phyloP scores from a whole-genome alignment of 2,888 invertebrate genomes.

The Dinocampus coccinellae region DNA sequence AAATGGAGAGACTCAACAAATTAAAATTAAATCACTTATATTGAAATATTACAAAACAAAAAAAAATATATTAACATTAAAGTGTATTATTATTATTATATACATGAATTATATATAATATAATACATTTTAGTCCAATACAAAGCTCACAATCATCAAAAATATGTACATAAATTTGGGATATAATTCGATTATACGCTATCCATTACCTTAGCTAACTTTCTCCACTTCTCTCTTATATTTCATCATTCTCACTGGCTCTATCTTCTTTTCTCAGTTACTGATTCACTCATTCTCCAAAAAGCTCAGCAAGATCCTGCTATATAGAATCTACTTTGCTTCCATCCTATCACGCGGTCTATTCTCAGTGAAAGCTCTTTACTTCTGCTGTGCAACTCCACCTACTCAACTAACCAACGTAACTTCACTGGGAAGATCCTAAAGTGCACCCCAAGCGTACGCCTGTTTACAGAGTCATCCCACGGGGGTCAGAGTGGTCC shows the following conservation, averaged over 20 bases:
- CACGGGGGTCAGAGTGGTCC: constrained; percentile 49
- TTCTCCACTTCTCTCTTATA: constrained; percentile 13
- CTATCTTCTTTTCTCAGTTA: not conserved
- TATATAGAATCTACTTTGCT: constrained; percentile 10
- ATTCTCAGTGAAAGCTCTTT: constrained; percentile 30
- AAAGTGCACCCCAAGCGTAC: constrained; percentile 45
- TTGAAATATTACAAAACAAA: no score
- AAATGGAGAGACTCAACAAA: no score
- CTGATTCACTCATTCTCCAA: constrained; percentile 8
- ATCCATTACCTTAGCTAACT: constrained; percentile 58
- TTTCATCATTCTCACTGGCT: no score
- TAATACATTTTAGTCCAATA: not conserved
- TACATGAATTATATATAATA: not conserved
- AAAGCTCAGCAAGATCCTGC: constrained; percentile 22
- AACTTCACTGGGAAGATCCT: constrained; percentile 46
- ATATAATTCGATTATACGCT: constrained; percentile 60
- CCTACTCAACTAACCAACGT: constrained; percentile 37
- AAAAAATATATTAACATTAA: no score
- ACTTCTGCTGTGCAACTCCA: constrained; percentile 25
- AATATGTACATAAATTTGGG: constrained; percentile 23
- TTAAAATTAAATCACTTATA: no score
- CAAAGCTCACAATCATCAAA: not conserved
- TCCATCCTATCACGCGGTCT: not conserved
- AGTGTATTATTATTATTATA: not conserved
- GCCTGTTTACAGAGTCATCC: constrained; percentile 53